phyloP scores from a whole-genome alignment of 2,797 vertebrate species.

The Molossus molossus region DNA sequence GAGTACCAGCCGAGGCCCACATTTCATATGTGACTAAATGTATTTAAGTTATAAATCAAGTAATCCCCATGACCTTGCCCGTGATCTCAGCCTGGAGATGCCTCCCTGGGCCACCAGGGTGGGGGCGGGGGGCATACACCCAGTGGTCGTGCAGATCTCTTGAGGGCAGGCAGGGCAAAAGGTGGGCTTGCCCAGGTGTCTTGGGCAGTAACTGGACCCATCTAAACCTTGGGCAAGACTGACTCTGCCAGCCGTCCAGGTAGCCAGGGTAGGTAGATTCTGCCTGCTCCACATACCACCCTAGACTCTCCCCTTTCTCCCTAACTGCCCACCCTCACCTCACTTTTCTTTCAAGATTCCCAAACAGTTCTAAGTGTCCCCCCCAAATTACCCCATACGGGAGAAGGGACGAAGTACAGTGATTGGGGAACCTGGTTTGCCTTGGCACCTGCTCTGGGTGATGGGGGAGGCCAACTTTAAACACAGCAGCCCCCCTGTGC shows the following conservation, averaged over 20 bases:
- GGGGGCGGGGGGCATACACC: neutral
- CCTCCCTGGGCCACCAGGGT: neutral
- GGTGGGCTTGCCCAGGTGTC: neutral
- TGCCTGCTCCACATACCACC: neutral
- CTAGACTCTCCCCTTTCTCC: neutral
- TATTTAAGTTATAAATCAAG: neutral
- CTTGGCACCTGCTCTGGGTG: no score
- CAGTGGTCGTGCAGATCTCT: no score
- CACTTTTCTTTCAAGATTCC: neutral
- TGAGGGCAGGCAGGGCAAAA: neutral
- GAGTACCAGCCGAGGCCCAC: neutral
- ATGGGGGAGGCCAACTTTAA: neutral
- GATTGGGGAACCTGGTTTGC: neutral
- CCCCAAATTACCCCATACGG: neutral
- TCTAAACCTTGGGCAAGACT: neutral
- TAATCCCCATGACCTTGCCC: neutral
- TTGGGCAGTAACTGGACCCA: neutral
- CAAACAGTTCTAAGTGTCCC: neutral
- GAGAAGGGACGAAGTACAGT: neutral
- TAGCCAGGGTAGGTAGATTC: neutral
- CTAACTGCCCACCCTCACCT: neutral
- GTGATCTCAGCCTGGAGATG: neutral
- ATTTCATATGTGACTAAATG: neutral
- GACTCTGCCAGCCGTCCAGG: neutral
- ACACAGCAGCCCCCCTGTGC: neutral